Base-by-base conservation (phyloP, 1,140 invertebrate species). In the Solenopsis fugax region DNA sequence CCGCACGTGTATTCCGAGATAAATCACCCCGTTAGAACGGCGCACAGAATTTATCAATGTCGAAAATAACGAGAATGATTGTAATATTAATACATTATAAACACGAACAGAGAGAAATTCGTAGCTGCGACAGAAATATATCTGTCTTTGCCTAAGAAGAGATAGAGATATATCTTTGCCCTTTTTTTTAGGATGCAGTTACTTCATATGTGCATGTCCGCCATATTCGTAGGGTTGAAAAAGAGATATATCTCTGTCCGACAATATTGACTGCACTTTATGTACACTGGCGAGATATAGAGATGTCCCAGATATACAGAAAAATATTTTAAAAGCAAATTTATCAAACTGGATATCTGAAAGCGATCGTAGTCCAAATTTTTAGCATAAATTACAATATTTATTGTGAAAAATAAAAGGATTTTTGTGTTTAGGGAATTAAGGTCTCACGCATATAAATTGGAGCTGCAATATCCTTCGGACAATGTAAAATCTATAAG, bases 261-360 rank as follows among this genome's bases (percentile, higher is more conserved):
- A 60, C n/a, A 50, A 24, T 73, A 84, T 75, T 71, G 80, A 75
- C 69, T 82, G 54, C 45, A 78, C 56, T 73, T 75, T 75, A 48
- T 48, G 41, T 73, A 48, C 24, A 73, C n/a, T 41, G 67, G 41
- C 48, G 24, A 82, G 45, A 60, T 41, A 58, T 45, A 29, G 48
- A 9, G 24, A 72, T 50, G 48, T 75, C 10, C 1, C 18, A 60
- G 37, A 75, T 81, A 29, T 71, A 54, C 21, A 21, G 65, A 18
- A 29, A 71, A 60, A 56, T 72, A 71, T 65, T 78, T 48, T 29
- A 50, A 78, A 78, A 75, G 10, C 10, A 21, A 50, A 78, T 75
- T 75, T 75, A 56, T 56, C 50, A 52, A 75, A 69, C 65, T 56
- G 52, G 72, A 75, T 56, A 10, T 52, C 10, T 37, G 50, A 56